Base-by-base conservation (phyloP, 2,888 invertebrate genomes). In the Choreutis nemorana region DNA sequence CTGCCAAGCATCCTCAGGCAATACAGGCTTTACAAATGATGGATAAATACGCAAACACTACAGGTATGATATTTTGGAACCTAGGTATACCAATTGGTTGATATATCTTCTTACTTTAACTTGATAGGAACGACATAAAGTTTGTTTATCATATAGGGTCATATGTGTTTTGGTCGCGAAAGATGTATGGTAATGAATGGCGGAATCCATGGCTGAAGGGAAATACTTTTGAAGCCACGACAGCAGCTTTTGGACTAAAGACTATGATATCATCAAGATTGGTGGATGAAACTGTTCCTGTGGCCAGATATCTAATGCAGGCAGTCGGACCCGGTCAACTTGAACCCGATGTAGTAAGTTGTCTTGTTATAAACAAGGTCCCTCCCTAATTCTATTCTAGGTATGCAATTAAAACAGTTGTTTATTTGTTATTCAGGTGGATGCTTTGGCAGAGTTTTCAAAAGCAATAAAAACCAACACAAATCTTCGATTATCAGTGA, bases 191-290 rank as follows among this genome's bases (percentile, higher is more conserved):
- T 3, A 45, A 53, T 1, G 77, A 77, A 41, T 67, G 66, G 64
- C 62, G 66, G 23, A 80, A 75, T 45, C 78, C 79, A 0, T 77
- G 79, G 72, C 47, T 66, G 37, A 52, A 44, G 15, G 61, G 55
- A 30, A 75, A 72, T 50, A 72, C 61, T 29, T 35, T 71, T 18
- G 71, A 67, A 42, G 75, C 97, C 3, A 92, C 93, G 61, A 91
- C 93, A 44, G 95, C 97, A 0, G 87, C 96, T 0, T 97, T 97
- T 63, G 90, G 88, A 0, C 70, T 97, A 31, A 75, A 94, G 31
- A 86, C 91, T 0, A 85, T 86, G 54, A 50, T 86, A 8, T 78
- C 55, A 2, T 54, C 61, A 13, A 52, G 63, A 11, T 54, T 64
- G 9, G 26, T 58, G 3, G 67, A 71, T 11, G 62, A 67, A 20